Evolutionary conservation across 2,888 invertebrate genomes (phyloP), one percentile per base, ranked within the genome.

Genomic region (Euzophera pinguis): DNA sequence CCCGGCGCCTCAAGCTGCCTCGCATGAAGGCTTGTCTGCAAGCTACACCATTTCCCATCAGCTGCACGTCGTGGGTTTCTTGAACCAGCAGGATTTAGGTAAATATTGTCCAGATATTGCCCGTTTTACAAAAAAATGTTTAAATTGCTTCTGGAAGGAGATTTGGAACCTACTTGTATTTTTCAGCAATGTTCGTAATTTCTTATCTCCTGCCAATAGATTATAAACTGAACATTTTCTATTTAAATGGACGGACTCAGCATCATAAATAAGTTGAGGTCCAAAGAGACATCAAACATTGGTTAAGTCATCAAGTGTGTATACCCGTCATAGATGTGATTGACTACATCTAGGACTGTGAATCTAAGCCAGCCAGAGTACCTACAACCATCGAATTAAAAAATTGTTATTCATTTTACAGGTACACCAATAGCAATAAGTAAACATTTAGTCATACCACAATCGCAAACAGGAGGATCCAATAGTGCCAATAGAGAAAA

Each of bases 391-490:
- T 7, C 32, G 1, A 32, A 1, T 32, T 32, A 7, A 32, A 10
- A 37, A 12, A 12, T 37, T 37, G 37, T 12, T 38, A 0, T 39
- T 50, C 14, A 53, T 22, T 56, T 62, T 49, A 37, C 72, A 90
- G 96, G 96, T 32, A 98, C 97, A 54, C 98, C 98, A 1, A 96
- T 97, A 73, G 96, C 97, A 1, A 91, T 97, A 56, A 98, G 98
- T 57, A 93, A 98, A 37, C 98, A 99, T 81, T 91, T 98, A 56
- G 93, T 99, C 6, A 91, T 98, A 60, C 97, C 98, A 0, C 92
- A 94, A 59, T 87, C 92, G 16, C 91, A 87, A 70, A 53, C 72
- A 4, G 74, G 76, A 1, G 73, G 75, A 1, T 73, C 79, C 5
- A 88, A 83, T 64, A 75, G 84, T 9, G 38, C 86, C 50, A 79